Conservation (phyloP, 2,113 vertebrate genomes). For the Phrynosoma blainvillii region DNA sequence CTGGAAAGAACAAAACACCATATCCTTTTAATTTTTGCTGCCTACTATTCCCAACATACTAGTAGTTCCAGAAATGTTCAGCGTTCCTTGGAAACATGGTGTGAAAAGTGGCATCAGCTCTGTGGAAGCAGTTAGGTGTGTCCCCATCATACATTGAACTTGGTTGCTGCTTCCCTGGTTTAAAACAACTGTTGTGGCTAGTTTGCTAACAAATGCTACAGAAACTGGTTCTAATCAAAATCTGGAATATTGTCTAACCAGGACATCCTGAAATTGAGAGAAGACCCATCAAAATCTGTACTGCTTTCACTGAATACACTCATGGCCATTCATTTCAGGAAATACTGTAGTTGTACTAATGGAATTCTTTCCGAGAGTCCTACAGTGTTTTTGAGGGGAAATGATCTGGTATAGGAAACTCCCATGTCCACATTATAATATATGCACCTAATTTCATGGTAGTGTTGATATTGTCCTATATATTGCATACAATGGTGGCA, state of each 20-base stretch:
- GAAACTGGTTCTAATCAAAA: neutral
- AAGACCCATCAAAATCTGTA: neutral
- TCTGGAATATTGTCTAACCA: neutral
- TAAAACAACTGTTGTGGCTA: neutral
- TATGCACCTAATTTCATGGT: neutral
- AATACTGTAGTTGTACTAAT: neutral
- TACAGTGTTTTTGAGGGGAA: neutral
- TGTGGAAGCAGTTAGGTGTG: neutral
- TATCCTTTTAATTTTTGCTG: neutral
- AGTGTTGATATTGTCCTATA: neutral
- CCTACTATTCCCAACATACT: neutral
- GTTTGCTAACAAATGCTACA: neutral
- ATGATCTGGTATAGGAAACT: too few relatives aligned
- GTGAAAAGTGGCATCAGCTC: neutral
- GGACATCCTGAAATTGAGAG: neutral
- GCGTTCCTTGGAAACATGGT: neutral
- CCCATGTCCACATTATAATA: too few relatives aligned
- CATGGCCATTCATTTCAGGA: neutral
- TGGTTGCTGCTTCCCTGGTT: neutral
- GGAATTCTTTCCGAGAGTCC: neutral
- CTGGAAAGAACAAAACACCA: neutral
- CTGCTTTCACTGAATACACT: neutral
- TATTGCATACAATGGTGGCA: neutral
- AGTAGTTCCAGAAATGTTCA: neutral
- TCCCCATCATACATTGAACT: neutral